These are phyloP conservation scores for Phyllotreta striolata DNA, from an alignment of 2,888 invertebrate species.

Conservation along the genomic window DNA sequence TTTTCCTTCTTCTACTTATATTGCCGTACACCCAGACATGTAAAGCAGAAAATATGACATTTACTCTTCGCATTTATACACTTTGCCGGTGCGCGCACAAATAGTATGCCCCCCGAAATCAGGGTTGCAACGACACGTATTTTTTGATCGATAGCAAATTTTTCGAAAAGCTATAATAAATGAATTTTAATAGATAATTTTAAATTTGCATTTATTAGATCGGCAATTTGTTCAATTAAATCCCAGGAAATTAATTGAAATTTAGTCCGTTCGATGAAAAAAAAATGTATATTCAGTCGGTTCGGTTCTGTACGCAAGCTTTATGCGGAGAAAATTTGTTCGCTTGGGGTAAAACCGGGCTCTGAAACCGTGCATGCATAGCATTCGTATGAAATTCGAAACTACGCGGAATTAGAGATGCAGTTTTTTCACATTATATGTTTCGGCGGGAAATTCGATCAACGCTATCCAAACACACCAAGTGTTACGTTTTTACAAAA, in stretches of 20 bases:
- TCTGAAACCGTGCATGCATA: conserved; percentile 1
- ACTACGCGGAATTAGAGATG: conserved; percentile 16
- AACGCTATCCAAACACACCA: not conserved
- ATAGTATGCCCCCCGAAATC: not conserved
- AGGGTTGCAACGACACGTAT: conserved; percentile 1
- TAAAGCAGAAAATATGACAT: conserved; percentile 51
- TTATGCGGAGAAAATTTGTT: conserved; percentile 9
- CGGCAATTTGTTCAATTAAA: not conserved
- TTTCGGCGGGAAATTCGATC: conserved; percentile 9
- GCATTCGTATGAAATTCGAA: conserved; percentile 17
- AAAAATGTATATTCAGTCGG: too few species aligned
- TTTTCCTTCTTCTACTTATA: conserved; percentile 39
- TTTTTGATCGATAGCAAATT: not conserved
- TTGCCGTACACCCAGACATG: conserved; percentile 42
- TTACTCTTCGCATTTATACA: conserved; percentile 45
- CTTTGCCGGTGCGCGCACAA: conserved; percentile 1
- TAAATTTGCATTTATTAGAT: not conserved
- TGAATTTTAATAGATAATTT: not conserved
- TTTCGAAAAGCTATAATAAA: not conserved
- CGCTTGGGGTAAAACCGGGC: conserved; percentile 14
- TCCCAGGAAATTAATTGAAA: not conserved
- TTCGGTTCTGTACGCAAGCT: conserved; percentile 9
- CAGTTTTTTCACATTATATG: conserved; percentile 5
- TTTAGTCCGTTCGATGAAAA: not conserved
- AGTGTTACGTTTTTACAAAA: too few species aligned